Base-by-base conservation (phyloP, 2,797 vertebrate genomes). In the Holocentrus rufus region DNA sequence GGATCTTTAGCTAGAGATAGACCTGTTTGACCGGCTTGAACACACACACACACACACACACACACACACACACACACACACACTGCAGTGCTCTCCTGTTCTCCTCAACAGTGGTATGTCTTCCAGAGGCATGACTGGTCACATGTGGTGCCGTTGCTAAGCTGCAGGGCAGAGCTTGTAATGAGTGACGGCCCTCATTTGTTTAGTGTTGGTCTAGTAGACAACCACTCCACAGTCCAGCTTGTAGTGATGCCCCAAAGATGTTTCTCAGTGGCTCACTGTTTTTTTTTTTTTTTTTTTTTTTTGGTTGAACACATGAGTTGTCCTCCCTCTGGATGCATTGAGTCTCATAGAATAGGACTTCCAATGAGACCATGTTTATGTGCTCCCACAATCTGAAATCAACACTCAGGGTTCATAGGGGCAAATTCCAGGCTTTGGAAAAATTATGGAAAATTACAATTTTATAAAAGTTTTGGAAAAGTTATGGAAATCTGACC, bases 101-200 rank as follows among this genome's bases (percentile, higher is more conserved):
- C 20, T 63, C 58, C 52, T 47, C 58, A 83, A 80, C 73, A 9
- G 72, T 84, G 88, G 85, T 87, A 90, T 93, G 92, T 92, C 79
- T 81, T 62, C 31, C 77, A 83, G 69, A 79, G 66, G 87, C 88
- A 90, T 91, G 92, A 92, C 84, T 54, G 20, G 77, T 94, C 92
- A 93, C 87, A 91, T 92, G 90, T 55, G 83, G 68, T 75, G 54
- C 23, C 71, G 84, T 86, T 87, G 85, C 86, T 90, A 84, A 86
- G 81, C 86, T 79, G 65, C 76, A 18, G 70, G 80, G 46, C 70
- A 53, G 23, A 81, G 44, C 62, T 27, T 70, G 31, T 81, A 90
- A 87, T 81, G 66, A 86, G 63, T 76, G 56, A 77, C 85, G 39
- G 9, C 65, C 64, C 69, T 87, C 68, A 52, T 82, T 76, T 71